A percentile compares a stretch with the other conserved stretches of the same genome.
These are phyloP conservation scores for Masnerella sp. DNA, from an alignment of 2,888 invertebrate genomes.

Conservation along the genomic window DNA sequence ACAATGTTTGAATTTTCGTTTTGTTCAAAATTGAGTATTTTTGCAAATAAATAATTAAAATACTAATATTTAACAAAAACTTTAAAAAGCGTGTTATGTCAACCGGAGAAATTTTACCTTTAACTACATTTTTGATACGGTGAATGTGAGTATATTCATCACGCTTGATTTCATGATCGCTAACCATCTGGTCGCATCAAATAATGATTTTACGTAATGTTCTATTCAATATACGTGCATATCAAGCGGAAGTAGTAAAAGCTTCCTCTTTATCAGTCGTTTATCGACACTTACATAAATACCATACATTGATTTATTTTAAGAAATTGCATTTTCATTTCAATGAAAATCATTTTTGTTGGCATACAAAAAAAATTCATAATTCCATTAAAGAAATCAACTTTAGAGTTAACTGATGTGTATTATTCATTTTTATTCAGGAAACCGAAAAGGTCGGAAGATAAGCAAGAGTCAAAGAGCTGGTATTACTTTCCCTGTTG, in stretches of 20 bases:
- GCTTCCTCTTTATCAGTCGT: slow-evolving; percentile 41
- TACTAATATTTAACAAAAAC: too few species aligned
- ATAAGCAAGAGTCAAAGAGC: not conserved
- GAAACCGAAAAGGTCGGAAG: not conserved
- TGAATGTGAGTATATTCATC: slow-evolving; percentile 8
- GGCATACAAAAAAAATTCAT: slow-evolving; percentile 2
- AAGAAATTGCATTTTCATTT: slow-evolving; percentile 31
- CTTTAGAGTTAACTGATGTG: not conserved
- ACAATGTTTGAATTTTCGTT: too few species aligned
- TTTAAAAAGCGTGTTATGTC: too few species aligned
- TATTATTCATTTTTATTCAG: slow-evolving; percentile 8
- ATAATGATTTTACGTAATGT: slow-evolving; percentile 45
- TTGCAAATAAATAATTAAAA: too few species aligned
- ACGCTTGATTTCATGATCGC: slow-evolving; percentile 23
- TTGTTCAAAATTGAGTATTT: too few species aligned
- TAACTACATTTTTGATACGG: not conserved
- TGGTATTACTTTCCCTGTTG: slow-evolving; percentile 12
- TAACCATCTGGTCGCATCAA: slow-evolving; percentile 28
- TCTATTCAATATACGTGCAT: slow-evolving; percentile 16
- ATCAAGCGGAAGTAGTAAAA: slow-evolving; percentile 42
- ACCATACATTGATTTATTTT: slow-evolving; percentile 29
- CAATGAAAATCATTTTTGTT: slow-evolving; percentile 19
- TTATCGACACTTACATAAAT: slow-evolving; percentile 42
- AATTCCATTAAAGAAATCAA: slow-evolving; percentile 7
- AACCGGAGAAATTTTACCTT: too few species aligned